phyloP scores from a whole-genome alignment of 2,113 vertebrate species.

The Protobothrops mucrosquamatus region DNA sequence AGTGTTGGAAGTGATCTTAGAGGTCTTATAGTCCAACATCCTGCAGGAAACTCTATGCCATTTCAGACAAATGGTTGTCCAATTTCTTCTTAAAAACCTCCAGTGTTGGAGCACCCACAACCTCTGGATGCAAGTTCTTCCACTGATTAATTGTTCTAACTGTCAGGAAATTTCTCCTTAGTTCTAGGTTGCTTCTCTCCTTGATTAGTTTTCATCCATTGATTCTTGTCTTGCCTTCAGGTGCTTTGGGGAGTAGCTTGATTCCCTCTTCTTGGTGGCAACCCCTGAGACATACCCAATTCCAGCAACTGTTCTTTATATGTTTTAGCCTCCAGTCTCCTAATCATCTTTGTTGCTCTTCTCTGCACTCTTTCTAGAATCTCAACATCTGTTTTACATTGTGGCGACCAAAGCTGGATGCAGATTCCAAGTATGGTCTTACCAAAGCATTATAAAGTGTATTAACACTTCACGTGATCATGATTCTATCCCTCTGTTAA shows the following conservation, averaged over 20 bases:
- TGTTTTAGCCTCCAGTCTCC: neutral
- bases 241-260: neutral
- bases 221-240: too few relatives aligned
- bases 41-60: neutral
- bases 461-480: neutral
- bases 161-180: neutral
- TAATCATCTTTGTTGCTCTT: neutral
- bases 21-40: neutral
- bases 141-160: neutral
- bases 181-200: neutral
- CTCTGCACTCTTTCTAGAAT: neutral
- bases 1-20: too few relatives aligned
- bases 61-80: neutral
- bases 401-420: neutral
- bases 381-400: neutral
- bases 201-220: neutral
- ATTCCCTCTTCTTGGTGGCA: neutral
- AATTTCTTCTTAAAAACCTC: neutral
- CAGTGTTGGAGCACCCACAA: neutral
- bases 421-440: neutral
- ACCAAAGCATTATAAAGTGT: neutral
- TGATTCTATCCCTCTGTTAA: neutral
- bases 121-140: neutral
- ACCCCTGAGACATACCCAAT: neutral
- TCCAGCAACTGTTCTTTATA: neutral